These are phyloP conservation scores for Catharus fuscescens DNA, from an alignment of 2,113 vertebrate genomes.

Conservation along the genomic window DNA sequence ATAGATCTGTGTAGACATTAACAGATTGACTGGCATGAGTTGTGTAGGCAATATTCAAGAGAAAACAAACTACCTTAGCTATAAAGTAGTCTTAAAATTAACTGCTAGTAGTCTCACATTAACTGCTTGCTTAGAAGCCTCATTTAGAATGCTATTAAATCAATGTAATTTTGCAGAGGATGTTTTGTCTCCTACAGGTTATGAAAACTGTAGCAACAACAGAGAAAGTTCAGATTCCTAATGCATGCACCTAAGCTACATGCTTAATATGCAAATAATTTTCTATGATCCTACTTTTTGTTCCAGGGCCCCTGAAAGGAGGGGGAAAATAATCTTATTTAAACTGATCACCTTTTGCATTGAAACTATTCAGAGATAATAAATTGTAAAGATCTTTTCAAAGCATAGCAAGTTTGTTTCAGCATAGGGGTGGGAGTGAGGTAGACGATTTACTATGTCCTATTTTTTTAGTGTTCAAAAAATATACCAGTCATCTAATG, in stretches of 20 bases:
- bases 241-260: neutral
- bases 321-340: neutral
- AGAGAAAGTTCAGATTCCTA: neutral
- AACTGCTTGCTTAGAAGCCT: neutral
- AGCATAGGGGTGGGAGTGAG: fast-evolving
- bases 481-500: neutral
- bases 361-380: neutral
- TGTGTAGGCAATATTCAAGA: neutral
- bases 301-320: neutral
- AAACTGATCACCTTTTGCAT: neutral
- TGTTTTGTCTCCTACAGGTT: neutral
- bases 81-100: neutral
- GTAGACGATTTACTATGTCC: fast-evolving
- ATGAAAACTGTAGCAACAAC: neutral
- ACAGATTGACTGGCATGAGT: neutral
- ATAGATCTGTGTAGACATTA: neutral
- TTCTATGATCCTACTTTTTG: neutral
- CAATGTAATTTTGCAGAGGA: neutral
- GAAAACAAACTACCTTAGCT: neutral
- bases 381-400: neutral
- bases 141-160: neutral
- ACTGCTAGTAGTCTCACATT: neutral
- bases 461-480: neutral
- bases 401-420: neutral
- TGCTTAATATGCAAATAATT: neutral